Conservation (phyloP, 1,140 invertebrate species). For the Platorchestia sp. region DNA sequence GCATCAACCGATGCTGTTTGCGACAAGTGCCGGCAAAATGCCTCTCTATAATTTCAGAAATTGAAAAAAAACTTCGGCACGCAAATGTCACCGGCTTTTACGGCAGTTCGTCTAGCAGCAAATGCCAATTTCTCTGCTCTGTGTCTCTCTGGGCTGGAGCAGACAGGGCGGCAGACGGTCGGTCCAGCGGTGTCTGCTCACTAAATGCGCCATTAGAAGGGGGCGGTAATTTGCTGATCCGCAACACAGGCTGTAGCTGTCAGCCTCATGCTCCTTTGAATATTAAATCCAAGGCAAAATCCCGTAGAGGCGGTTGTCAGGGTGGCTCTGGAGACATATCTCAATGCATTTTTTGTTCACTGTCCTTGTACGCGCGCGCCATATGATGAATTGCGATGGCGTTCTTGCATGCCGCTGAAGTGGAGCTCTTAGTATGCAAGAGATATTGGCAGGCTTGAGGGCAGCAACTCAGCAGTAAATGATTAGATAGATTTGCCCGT, state of each 20-base stretch:
- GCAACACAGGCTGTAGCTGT: constrained; percentile 28
- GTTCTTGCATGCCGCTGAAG: background rate
- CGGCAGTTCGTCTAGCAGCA: background rate
- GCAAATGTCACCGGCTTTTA: constrained; percentile 47
- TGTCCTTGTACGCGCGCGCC: constrained; percentile 28
- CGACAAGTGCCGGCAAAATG: constrained; percentile 48
- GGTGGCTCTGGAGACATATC: constrained; percentile 15
- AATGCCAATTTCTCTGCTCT: constrained; percentile 17
- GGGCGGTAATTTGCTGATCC: background rate
- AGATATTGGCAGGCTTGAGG: background rate
- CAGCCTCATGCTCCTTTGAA: constrained; percentile 35
- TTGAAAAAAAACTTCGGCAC: constrained; percentile 45
- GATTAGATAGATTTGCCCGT: background rate
- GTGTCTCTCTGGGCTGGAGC: background rate
- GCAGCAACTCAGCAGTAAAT: background rate
- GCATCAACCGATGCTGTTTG: constrained; percentile 37
- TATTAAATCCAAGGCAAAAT: constrained; percentile 26
- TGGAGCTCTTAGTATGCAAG: constrained; percentile 3
- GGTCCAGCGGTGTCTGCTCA: constrained; percentile 2
- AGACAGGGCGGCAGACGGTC: background rate
- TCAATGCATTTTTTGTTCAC: constrained; percentile 2
- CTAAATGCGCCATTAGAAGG: background rate
- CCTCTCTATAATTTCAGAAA: constrained; percentile 33
- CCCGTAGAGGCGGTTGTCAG: background rate
- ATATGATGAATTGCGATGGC: background rate